These are phyloP conservation scores for Drosophila sp. DNA, from an alignment of 1,140 invertebrate genomes.

Conservation along the genomic window DNA sequence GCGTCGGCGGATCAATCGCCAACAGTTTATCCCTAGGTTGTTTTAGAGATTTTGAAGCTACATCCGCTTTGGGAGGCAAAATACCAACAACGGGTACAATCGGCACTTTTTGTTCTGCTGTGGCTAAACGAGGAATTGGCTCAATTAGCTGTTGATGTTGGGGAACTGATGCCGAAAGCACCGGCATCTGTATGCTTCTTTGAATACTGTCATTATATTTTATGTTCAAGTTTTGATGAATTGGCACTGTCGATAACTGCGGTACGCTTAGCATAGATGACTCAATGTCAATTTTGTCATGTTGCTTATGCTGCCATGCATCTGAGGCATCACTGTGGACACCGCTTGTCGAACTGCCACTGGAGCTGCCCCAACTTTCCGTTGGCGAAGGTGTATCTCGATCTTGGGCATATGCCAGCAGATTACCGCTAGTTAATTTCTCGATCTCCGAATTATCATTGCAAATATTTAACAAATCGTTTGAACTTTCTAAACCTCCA, in stretches of 20 bases:
- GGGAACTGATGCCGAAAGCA: not conserved
- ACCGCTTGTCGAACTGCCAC: conserved; percentile 69
- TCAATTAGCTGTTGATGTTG: conserved; percentile 13
- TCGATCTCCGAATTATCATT: conserved; percentile 55
- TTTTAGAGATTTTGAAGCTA: conserved; percentile 10
- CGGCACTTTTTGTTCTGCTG: conserved; percentile 3
- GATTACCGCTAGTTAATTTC: conserved; percentile 44
- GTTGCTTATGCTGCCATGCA: conserved; percentile 28
- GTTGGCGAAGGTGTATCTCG: conserved; percentile 75
- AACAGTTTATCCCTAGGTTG: not conserved
- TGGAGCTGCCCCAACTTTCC: conserved; percentile 64
- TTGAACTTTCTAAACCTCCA: conserved; percentile 24
- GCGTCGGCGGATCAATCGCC: conserved; percentile 11
- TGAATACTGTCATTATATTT: conserved; percentile 29
- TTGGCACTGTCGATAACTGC: not conserved
- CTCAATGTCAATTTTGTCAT: conserved; percentile 17
- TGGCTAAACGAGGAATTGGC: not conserved
- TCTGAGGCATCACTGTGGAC: conserved; percentile 72
- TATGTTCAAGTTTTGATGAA: conserved; percentile 5
- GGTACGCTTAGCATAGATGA: conserved; percentile 6
- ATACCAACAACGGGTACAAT: not conserved
- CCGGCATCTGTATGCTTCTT: conserved; percentile 10
- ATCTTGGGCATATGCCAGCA: conserved; percentile 40
- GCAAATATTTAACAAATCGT: conserved; percentile 61
- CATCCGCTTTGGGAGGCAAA: conserved; percentile 3